These are phyloP conservation scores for Ceyx melanurus DNA, from an alignment of 2,113 vertebrate species.

Conservation along the genomic window DNA sequence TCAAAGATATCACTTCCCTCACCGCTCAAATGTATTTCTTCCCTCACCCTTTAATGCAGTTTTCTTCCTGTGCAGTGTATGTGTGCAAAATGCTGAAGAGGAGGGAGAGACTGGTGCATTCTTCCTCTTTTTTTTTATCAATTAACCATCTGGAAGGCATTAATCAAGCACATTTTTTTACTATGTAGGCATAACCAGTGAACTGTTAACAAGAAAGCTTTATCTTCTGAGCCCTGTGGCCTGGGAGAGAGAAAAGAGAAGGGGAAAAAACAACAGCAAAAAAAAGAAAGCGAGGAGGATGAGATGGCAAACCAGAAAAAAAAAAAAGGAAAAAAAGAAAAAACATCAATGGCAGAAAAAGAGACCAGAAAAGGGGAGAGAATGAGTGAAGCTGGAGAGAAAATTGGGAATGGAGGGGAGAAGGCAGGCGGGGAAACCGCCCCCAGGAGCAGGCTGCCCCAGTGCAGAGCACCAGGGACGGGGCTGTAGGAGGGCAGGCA, in stretches of 20 bases:
- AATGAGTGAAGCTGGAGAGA: background rate
- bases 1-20: background rate
- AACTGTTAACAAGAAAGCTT: constrained; percentile 59
- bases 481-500: background rate
- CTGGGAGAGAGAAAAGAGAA: background rate
- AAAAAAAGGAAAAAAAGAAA: background rate
- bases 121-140: background rate
- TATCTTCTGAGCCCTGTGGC: constrained; percentile 39
- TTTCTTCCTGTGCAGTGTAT: background rate
- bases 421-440: background rate
- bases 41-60: constrained; percentile 15
- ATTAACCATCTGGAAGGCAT: constrained; percentile 49
- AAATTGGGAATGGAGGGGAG: background rate
- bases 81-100: background rate
- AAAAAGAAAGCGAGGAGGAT: background rate
- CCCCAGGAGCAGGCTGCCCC: background rate
- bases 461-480: background rate
- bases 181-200: constrained; percentile 58
- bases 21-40: background rate
- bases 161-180: constrained; percentile 62
- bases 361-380: background rate
- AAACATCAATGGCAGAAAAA: background rate
- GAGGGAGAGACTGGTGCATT: constrained; percentile 12
- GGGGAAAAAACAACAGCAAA: background rate
- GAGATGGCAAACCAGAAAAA: background rate